Evolutionary conservation across 2,797 vertebrate genomes (phyloP).

Genomic region (Gobio occitaniae): DNA sequence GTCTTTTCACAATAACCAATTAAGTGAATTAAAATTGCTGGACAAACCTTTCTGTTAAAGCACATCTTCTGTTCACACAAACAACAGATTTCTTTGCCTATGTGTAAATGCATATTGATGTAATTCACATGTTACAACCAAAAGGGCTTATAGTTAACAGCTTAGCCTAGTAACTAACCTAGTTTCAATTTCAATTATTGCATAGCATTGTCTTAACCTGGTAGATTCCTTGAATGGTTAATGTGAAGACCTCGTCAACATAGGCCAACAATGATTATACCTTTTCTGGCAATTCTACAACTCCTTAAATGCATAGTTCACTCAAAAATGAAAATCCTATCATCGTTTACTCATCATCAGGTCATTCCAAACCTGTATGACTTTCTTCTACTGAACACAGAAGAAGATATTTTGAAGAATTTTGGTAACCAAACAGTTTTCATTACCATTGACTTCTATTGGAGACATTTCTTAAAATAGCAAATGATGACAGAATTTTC

Average conservation of each 20-base stretch:
- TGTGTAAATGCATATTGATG: not conserved
- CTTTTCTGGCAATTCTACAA: not conserved
- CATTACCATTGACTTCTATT: no score
- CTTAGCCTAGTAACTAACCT: not conserved
- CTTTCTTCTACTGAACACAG: no score
- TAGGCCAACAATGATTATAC: not conserved
- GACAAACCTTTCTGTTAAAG: slow-evolving; percentile 5
- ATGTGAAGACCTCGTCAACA: not conserved
- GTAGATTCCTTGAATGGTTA: not conserved
- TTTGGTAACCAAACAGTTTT: no score
- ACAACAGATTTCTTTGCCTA: not conserved
- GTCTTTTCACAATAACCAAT: not conserved
- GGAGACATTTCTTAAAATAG: not conserved
- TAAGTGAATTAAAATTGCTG: not conserved
- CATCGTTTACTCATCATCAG: no score
- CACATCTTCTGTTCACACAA: slow-evolving; percentile 13
- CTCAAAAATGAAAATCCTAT: no score
- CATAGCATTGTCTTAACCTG: not conserved
- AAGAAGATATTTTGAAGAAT: no score
- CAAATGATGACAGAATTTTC: not conserved
- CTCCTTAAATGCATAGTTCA: no score
- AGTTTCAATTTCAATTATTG: not conserved
- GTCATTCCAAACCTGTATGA: not conserved
- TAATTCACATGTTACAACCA: not conserved
- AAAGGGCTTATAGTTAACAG: not conserved